Evolutionary conservation across 64 coral and sea anemone genomes (phyloP), one percentile per base, ranked within the genome.

Genomic region (Actinia tenebrosa): DNA sequence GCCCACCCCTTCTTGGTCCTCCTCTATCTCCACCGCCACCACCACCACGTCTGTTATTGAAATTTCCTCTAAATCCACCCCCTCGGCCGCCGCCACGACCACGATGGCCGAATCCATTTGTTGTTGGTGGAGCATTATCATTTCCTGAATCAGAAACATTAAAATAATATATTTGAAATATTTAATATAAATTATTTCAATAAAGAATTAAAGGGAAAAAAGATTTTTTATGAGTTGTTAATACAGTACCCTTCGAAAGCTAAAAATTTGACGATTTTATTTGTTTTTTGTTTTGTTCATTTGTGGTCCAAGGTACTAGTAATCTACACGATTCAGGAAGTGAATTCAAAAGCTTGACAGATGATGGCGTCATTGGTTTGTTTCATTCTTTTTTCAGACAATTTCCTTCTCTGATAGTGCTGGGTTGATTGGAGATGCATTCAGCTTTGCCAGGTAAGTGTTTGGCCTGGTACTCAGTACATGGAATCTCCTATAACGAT

Each of bases 61-160:
- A 93, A 59, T 93, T 93, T 44, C 90, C 90, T 44, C 90, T 64
- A 42, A 83, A 92, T 75, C 91, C 91, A 80, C 94, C 91, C 44
- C 90, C 64, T 25, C 94, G 84, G 78, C 94, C 91, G 1, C 91
- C 83, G 4, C 94, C 91, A 60, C 91, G 85, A 18, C 91, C 86
- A 72, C 86, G 60, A 2, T 82, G 80, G 9, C 55, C 53, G 66
- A 93, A 96, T 44, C 91, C 94, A 96, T 96, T 93, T 79, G 89
- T 85, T 53, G 88, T 80, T 91, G 84, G 23, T 45, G 84, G 89
- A 10, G 88, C 86, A 63, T 87, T 87, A 56, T 95, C 90, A 89
- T 91, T 91, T 53, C 89, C 93, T 89, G 54, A 45, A 79, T 23
- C 19, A 69, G n/a, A 20, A 50, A 50, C 47, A 50, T 50, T 8